phyloP scores from a whole-genome alignment of 2,888 invertebrate genomes.

The Omphaloscelis lunosa region DNA sequence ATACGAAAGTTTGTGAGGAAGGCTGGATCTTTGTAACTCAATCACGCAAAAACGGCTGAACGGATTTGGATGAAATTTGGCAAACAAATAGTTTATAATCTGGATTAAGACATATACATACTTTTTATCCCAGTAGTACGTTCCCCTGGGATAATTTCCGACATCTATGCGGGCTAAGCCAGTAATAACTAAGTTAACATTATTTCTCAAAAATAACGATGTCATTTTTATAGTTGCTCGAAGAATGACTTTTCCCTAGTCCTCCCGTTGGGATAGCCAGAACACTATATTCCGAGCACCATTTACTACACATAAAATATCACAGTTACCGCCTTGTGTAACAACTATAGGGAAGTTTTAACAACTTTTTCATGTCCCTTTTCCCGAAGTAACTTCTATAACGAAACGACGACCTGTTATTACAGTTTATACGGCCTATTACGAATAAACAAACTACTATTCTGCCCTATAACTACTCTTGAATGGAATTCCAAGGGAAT shows the following conservation, averaged over 20 bases:
- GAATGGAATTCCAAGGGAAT: background rate
- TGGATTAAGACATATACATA: too few relatives aligned
- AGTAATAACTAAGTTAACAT: background rate
- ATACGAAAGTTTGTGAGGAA: too few relatives aligned
- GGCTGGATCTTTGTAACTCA: too few relatives aligned
- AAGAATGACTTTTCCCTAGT: background rate
- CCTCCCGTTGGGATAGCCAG: background rate
- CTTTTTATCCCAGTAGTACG: too few relatives aligned
- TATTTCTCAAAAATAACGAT: conserved; percentile 4
- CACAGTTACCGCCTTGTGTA: conserved; percentile 35
- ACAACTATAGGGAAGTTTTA: conserved; percentile 40
- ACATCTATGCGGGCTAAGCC: too few relatives aligned
- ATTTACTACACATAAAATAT: conserved; percentile 41
- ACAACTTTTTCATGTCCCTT: conserved; percentile 53
- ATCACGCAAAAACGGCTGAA: too few relatives aligned
- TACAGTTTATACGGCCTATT: conserved; percentile 54
- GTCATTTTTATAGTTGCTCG: background rate
- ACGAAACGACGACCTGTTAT: conserved; percentile 44
- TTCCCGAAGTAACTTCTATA: conserved; percentile 39
- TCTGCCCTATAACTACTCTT: conserved; percentile 32
- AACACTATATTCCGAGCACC: background rate
- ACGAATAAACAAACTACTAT: conserved; percentile 52
- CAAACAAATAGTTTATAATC: too few relatives aligned
- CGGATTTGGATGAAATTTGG: too few relatives aligned
- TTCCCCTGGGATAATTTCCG: too few relatives aligned